A percentile compares a stretch with the other conserved stretches of the same genome.
These are phyloP conservation scores for Aegotheles bennettii DNA, from an alignment of 2,113 vertebrate genomes.

Conservation along the genomic window DNA sequence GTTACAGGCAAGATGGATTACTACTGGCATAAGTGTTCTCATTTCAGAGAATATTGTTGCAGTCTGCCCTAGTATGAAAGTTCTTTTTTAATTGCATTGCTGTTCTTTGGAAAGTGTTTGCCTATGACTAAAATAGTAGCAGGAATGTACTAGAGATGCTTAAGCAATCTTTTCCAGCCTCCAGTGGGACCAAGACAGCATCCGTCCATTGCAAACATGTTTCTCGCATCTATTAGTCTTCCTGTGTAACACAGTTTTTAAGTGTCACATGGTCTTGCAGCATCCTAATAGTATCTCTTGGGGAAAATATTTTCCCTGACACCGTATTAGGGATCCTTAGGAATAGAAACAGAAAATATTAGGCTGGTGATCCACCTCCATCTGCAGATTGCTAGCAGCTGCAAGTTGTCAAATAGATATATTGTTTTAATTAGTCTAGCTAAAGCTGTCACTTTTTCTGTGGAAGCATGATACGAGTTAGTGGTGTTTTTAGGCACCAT, in stretches of 20 bases:
- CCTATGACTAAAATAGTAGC: conserved; percentile 64
- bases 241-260: conserved; percentile 41
- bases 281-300: conserved; percentile 69
- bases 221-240: conserved; percentile 59
- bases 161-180: conserved; percentile 50
- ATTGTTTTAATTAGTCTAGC: conserved; percentile 74
- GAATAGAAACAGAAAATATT: conserved; percentile 42
- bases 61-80: conserved; percentile 22
- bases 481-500: not conserved
- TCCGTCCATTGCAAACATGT: conserved; percentile 52
- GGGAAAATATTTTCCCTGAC: conserved; percentile 59
- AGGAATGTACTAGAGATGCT: conserved; percentile 55
- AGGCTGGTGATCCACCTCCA: conserved; percentile 46
- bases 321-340: conserved; percentile 49
- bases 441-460: conserved; percentile 39
- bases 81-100: conserved; percentile 65
- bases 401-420: conserved; percentile 65
- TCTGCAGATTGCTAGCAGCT: conserved; percentile 33
- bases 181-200: conserved; percentile 50
- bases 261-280: conserved; percentile 53
- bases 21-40: conserved; percentile 51
- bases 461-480: not conserved
- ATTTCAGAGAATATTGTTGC: conserved; percentile 26
- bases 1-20: conserved; percentile 4
- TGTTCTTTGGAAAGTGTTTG: conserved; percentile 50